Percentiles rank a stretch among this genome's conserved stretches.
Conservation (phyloP, 2,888 invertebrate genomes). For the Sthenelais limicola region DNA sequence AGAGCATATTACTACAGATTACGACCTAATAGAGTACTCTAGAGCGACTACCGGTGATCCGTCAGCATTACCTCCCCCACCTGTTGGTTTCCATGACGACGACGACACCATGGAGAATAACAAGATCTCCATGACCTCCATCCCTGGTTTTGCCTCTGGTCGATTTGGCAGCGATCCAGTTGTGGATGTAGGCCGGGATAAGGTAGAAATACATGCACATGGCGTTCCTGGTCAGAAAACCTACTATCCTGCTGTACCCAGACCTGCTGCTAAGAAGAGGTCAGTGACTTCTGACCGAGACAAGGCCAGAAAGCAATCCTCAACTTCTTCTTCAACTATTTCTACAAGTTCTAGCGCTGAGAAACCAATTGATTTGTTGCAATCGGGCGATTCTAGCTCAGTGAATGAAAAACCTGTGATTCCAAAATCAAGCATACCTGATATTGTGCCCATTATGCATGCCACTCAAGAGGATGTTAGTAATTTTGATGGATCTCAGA, state of each 20-base stretch:
- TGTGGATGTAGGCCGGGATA: not conserved
- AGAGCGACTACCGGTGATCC: not conserved
- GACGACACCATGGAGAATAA: constrained; percentile 6
- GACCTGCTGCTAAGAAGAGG: not conserved
- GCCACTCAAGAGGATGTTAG: too few species aligned
- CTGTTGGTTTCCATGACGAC: not conserved
- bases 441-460: constrained; percentile 10
- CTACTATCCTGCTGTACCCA: constrained; percentile 14
- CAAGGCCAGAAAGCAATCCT: too few species aligned
- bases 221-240: constrained; percentile 18
- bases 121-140: not conserved
- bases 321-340: too few species aligned
- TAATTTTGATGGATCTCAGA: too few species aligned
- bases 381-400: too few species aligned
- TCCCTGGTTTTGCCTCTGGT: constrained; percentile 22
- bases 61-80: constrained; percentile 2
- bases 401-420: too few species aligned
- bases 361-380: too few species aligned
- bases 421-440: constrained; percentile 11
- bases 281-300: too few species aligned
- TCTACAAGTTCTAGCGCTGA: too few species aligned
- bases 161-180: constrained; percentile 5
- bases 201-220: not conserved
- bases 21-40: not conserved
- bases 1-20: not conserved